Percentiles rank a stretch among this genome's conserved stretches.
Evolutionary conservation across 1,140 invertebrate species (phyloP).

Genomic region (Globodera rostochiensis): DNA sequence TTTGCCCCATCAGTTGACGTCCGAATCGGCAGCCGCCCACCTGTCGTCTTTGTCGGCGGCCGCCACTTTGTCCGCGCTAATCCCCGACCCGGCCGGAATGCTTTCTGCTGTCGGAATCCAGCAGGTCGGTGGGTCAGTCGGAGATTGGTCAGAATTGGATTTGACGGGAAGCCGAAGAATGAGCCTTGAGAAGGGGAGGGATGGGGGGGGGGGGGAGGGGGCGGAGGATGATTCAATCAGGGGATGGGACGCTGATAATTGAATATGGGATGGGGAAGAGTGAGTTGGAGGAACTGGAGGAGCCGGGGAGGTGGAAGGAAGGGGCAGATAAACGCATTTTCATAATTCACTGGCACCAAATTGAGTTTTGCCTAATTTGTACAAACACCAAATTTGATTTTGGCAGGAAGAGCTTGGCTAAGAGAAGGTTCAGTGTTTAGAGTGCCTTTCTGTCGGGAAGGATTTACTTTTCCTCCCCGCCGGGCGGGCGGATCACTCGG

Average conservation of each 20-base stretch:
- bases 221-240: conserved; percentile 25
- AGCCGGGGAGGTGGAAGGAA: neutral
- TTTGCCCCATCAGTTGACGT: neutral
- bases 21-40: neutral
- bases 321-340: conserved; percentile 30
- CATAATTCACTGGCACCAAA: conserved; percentile 37
- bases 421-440: neutral
- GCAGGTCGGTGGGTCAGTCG: conserved; percentile 19
- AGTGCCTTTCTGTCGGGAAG: neutral
- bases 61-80: conserved; percentile 10
- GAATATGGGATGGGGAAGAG: conserved; percentile 17
- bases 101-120: conserved; percentile 21
- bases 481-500: neutral
- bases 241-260: conserved; percentile 23
- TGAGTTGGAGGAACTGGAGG: conserved; percentile 11
- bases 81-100: conserved; percentile 24
- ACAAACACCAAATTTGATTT: conserved; percentile 34
- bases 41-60: conserved; percentile 18
- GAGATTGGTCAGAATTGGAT: conserved; percentile 4
- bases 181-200: neutral
- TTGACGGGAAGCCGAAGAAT: conserved; percentile 4
- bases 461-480: neutral
- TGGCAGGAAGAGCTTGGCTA: conserved; percentile 4
- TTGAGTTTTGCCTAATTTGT: conserved; percentile 35
- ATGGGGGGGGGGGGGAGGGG: neutral